Evolutionary conservation across 2,797 vertebrate species (phyloP).

Genomic region (Pipistrellus kuhlii): DNA sequence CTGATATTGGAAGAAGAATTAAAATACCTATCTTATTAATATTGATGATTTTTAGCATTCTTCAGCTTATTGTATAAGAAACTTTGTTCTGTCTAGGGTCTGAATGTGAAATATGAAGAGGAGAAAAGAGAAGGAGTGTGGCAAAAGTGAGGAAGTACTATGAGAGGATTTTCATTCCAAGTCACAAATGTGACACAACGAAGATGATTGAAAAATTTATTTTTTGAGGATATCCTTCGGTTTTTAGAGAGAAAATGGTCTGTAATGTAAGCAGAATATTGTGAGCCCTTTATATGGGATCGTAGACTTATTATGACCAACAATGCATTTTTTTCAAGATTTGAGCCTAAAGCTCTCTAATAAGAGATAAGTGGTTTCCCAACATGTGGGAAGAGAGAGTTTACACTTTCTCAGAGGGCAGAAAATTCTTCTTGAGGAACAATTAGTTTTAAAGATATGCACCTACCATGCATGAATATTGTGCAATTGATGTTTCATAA

Average conservation of each 20-base stretch:
- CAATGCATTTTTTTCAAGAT: neutral
- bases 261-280: neutral
- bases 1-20: neutral
- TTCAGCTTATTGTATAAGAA: neutral
- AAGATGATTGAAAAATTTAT: neutral
- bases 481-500: neutral
- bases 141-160: neutral
- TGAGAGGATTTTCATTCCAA: neutral
- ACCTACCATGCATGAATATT: neutral
- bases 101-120: neutral
- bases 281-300: neutral
- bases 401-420: neutral
- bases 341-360: neutral
- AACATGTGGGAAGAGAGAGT: neutral
- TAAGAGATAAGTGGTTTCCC: neutral
- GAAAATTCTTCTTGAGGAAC: neutral
- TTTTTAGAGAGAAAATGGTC: neutral
- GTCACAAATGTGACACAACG: neutral
- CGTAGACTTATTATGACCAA: neutral
- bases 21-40: neutral
- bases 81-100: neutral
- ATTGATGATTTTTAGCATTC: neutral
- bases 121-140: neutral
- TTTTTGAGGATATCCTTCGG: neutral
- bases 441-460: neutral